These are phyloP conservation scores for Channallabes apus DNA, from an alignment of 2,797 vertebrate genomes.

Conservation along the genomic window DNA sequence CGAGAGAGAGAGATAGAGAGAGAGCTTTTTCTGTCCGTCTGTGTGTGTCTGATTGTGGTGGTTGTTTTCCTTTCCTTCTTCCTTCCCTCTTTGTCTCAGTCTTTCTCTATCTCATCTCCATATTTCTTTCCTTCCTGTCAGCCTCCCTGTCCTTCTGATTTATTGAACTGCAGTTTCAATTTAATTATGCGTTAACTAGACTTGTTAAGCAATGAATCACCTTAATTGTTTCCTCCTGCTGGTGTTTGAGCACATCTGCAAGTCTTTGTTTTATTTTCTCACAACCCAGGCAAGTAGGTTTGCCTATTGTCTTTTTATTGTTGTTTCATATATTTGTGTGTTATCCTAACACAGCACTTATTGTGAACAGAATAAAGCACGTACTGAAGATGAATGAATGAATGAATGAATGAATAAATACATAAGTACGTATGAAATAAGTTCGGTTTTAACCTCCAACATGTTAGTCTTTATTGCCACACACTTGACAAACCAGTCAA, in stretches of 20 bases:
- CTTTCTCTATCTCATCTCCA: not conserved
- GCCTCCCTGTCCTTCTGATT: not conserved
- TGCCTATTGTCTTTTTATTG: not conserved
- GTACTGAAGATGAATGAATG: not conserved
- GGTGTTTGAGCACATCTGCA: not conserved
- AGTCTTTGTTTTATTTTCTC: not conserved
- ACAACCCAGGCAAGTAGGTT: not conserved
- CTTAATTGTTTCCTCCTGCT: not conserved
- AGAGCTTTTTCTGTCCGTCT: not conserved
- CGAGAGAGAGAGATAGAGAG: not conserved
- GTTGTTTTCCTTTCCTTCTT: not conserved
- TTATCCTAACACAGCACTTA: not conserved
- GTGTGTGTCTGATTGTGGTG: not conserved
- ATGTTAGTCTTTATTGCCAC: not conserved
- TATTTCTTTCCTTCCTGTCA: not conserved
- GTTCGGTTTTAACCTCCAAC: not conserved
- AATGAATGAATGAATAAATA: not conserved
- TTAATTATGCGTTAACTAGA: constrained; percentile 6
- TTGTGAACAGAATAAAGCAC: not conserved
- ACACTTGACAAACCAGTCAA: no score
- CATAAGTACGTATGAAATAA: not conserved
- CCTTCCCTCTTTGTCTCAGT: no score
- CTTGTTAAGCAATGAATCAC: constrained; percentile 27
- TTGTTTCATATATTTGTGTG: not conserved
- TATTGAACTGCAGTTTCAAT: constrained; percentile 2